Base-by-base conservation (phyloP, 2,888 invertebrate species). In the Amphipyra berbera region DNA sequence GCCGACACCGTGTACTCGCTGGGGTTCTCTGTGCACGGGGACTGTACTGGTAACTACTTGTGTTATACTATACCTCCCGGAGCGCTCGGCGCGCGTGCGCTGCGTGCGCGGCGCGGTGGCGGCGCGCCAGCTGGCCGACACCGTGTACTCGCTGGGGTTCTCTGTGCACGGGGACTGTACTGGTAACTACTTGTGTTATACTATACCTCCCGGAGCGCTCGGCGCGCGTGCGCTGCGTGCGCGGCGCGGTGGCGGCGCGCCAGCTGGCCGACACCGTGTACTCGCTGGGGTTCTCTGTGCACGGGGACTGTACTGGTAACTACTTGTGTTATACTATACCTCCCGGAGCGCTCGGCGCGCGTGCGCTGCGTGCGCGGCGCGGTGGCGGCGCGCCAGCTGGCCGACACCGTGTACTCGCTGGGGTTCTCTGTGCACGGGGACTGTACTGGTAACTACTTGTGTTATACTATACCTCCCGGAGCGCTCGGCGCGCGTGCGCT, bases 101-200 rank as follows among this genome's bases (percentile, higher is more conserved):
- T 97, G 96, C 87, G 88, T 95, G 64, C 88, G 93, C 0, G 89
- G 82, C 0, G 81, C 93, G 12, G 82, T 96, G 7, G 94, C 95
- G 4, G 93, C 97, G 0, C 90, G 92, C 8, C 90, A 96, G 68
- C 95, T 98, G 56, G 96, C 96, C 0, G 96, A 96, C 61, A 95
- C 95, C 58, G 96, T 98, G 42, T 96, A 97, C 78, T 97, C 97
- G 67, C 96, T 98, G 95, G 98, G 98, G 0, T 98, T 98, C 84
- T 97, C 96, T 1, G 82, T 85, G 0, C 82, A 87, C 35, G 87
- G 83, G 0, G 68, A 30, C 2, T 0, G 6, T 1, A 30, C 30
- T 45, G 87, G 85, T 83, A 44, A 21, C 27, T 40, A 10, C 0
- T 3, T 21, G n/a, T 21, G 3, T 21, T 21, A 21, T 21, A 1